Percentiles rank a stretch among this genome's conserved stretches.
Conservation (phyloP, 2,888 invertebrate species). For the Lochmaea crataegi region DNA sequence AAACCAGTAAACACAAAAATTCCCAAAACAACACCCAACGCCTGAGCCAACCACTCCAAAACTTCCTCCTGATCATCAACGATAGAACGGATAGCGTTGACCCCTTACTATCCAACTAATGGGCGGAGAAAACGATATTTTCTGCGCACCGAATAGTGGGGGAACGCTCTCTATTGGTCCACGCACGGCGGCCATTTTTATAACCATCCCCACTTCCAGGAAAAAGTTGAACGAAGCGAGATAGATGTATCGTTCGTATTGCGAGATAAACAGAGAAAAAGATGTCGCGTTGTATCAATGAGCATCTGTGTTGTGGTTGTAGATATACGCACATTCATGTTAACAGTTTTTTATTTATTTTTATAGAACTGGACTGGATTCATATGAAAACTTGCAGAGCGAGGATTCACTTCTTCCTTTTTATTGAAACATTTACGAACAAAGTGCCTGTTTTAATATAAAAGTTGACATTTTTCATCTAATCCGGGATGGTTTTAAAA, state of each 20-base stretch:
- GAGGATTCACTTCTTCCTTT: neutral
- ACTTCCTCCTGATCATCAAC: neutral
- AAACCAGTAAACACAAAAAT: conserved; percentile 20
- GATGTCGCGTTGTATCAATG: conserved; percentile 25
- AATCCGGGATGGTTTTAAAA: too few species aligned
- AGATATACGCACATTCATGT: conserved; percentile 22
- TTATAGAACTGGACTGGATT: conserved; percentile 20
- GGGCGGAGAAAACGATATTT: conserved; percentile 30
- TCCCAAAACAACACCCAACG: conserved; percentile 11
- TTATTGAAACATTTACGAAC: too few species aligned
- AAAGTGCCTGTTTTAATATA: too few species aligned
- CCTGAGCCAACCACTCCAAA: neutral
- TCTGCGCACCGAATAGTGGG: conserved; percentile 25
- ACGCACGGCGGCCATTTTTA: conserved; percentile 41
- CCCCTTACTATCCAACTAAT: conserved; percentile 16
- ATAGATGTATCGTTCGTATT: neutral
- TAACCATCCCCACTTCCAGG: conserved; percentile 19
- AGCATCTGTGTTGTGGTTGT: conserved; percentile 30
- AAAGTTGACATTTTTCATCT: too few species aligned
- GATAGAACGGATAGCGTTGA: conserved; percentile 6
- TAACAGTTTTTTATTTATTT: conserved; percentile 21
- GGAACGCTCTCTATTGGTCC: conserved; percentile 25
- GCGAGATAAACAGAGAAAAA: conserved; percentile 18
- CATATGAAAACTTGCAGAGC: conserved; percentile 13
- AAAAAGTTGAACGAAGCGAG: neutral